Evolutionary conservation across 1,140 invertebrate genomes (phyloP).

Genomic region (Trypoxylus dichotomus): DNA sequence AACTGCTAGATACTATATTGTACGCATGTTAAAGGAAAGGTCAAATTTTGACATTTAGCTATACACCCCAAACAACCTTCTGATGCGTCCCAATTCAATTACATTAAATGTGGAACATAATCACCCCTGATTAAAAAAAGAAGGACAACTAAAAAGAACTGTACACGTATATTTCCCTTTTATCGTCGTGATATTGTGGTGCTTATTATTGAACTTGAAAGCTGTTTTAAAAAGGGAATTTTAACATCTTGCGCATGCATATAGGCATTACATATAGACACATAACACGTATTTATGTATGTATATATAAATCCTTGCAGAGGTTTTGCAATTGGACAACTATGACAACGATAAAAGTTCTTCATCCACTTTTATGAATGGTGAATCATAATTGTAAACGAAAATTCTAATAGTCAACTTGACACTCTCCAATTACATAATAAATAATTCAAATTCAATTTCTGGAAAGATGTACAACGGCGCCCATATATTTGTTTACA

Average conservation of each 20-base stretch:
- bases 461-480: slow-evolving; percentile 25
- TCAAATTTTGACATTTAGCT: slow-evolving; percentile 39
- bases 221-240: too few species aligned
- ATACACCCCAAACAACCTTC: slow-evolving; percentile 12
- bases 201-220: too few species aligned
- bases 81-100: slow-evolving; percentile 6
- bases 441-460: slow-evolving; percentile 41
- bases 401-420: background rate
- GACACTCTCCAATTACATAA: slow-evolving; percentile 2
- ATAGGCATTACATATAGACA: too few species aligned
- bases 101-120: slow-evolving; percentile 19
- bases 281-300: too few species aligned
- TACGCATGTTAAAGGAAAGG: slow-evolving; percentile 34
- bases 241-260: too few species aligned
- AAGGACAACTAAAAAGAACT: background rate
- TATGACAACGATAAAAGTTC: slow-evolving; percentile 14
- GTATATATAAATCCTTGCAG: too few species aligned
- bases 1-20: background rate
- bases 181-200: too few species aligned
- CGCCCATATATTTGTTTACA: slow-evolving; percentile 36
- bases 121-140: too few species aligned
- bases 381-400: too few species aligned
- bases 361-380: background rate
- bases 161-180: background rate
- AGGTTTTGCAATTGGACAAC: too few species aligned